Evolutionary conservation across 2,888 invertebrate species (phyloP), one percentile per base, ranked within the genome.

Genomic region (Tetranychus truncatus): DNA sequence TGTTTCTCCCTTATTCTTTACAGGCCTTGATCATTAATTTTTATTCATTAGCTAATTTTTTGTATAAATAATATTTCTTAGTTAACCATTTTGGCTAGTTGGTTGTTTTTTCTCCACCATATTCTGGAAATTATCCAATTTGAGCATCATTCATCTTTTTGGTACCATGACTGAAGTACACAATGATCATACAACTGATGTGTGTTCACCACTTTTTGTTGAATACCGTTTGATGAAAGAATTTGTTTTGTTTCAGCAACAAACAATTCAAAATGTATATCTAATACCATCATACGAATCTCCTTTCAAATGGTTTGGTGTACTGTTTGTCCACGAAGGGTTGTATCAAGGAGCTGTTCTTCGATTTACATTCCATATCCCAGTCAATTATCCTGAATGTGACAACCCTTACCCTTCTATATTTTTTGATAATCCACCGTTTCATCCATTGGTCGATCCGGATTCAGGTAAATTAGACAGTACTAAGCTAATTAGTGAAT

Each of bases 301-400:
- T 81, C 89, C 91, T 74, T 87, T 91, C 81, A 81, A 89, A 77
- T 94, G 93, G 93, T 91, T 89, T 85, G 93, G 93, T 78, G 89
- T 93, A 44, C 86, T 93, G 81, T 96, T 95, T 85, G 87, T 95
- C 75, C 87, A 92, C 80, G 88, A 89, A 83, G 95, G 95, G 34
- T 84, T 88, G 78, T 96, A 93, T 84, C 89, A 90, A 84, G 92
- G 91, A 78, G 95, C 91, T 77, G 87, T 95, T 75, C 94, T 95
- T 83, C 88, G 94, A 80, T 96, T 96, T 83, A 89, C 88, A 77
- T 85, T 97, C 78, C 86, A 87, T 79, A 86, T 96, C 81, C 92
- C 95, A 76, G 90, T 91, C 78, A 88, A 88, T 80, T 96, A 93
- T 84, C 96, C 95, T 45, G 65, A n/a, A 20, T 71, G 44, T 67